Conservation (phyloP, 2,888 invertebrate genomes). For the Melitaea athalia region DNA sequence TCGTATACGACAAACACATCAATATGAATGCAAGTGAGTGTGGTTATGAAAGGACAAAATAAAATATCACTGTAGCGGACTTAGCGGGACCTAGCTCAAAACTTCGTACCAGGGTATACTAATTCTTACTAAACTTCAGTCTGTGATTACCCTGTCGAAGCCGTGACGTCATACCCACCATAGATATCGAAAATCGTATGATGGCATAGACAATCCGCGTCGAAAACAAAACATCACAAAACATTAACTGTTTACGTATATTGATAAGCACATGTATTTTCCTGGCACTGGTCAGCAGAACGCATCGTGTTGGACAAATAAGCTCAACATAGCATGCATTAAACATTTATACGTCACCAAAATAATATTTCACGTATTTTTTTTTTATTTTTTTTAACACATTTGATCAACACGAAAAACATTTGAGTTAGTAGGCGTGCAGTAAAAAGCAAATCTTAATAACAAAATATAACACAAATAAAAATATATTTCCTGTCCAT, state of each 20-base stretch:
- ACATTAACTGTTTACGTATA: constrained; percentile 18
- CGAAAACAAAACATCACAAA: constrained; percentile 20
- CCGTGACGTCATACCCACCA: constrained; percentile 52
- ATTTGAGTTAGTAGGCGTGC: constrained; percentile 69
- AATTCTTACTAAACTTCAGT: constrained; percentile 27
- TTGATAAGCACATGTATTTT: constrained; percentile 11
- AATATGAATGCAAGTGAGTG: constrained; percentile 79
- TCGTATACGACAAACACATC: constrained; percentile 29
- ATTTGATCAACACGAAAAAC: constrained; percentile 1
- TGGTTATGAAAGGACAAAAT: constrained; percentile 63
- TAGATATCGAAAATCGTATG: constrained; percentile 63
- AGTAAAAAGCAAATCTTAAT: constrained; percentile 50
- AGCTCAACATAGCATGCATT: constrained; percentile 26
- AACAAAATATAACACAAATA: constrained; percentile 41
- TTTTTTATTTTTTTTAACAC: neutral
- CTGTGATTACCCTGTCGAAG: constrained; percentile 30
- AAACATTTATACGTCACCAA: constrained; percentile 5
- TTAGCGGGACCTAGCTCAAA: constrained; percentile 37
- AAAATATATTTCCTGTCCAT: constrained; percentile 67
- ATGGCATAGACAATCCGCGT: constrained; percentile 60
- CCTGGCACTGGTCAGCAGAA: constrained; percentile 30
- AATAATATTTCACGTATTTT: neutral
- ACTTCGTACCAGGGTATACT: constrained; percentile 39
- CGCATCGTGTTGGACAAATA: constrained; percentile 8
- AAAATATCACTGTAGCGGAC: constrained; percentile 70